A percentile compares a stretch with the other conserved stretches of the same genome.
Evolutionary conservation across 2,797 vertebrate species (phyloP).

Genomic region (Chrysolophus pictus): DNA sequence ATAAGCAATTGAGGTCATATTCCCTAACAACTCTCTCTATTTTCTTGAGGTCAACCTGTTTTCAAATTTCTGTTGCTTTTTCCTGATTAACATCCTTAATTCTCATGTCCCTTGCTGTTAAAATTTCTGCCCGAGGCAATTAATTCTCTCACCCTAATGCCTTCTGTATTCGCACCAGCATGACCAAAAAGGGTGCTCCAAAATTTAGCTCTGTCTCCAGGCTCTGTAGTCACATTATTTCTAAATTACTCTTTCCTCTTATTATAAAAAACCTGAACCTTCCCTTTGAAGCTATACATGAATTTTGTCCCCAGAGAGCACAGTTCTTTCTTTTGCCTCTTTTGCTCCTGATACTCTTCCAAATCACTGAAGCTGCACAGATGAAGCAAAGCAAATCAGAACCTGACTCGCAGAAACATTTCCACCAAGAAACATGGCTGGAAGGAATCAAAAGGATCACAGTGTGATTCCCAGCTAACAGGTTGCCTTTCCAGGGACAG

Average conservation of each 20-base stretch:
- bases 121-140: constrained; percentile 4
- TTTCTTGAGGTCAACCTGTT: background rate
- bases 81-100: constrained; percentile 28
- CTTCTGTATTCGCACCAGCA: background rate
- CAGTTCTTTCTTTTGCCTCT: background rate
- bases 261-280: background rate
- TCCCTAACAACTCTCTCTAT: background rate
- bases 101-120: constrained; percentile 5
- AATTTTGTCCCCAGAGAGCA: background rate
- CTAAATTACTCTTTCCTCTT: background rate
- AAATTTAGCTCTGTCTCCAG: background rate
- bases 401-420: background rate
- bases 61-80: constrained; percentile 36
- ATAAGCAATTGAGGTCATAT: background rate
- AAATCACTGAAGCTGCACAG: background rate
- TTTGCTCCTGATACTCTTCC: background rate
- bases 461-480: background rate
- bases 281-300: background rate
- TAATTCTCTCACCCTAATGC: background rate
- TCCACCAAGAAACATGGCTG: background rate
- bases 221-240: background rate
- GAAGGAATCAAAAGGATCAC: background rate
- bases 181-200: background rate
- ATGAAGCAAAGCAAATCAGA: background rate
- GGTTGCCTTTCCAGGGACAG: background rate